Evolutionary conservation across 1,140 invertebrate genomes (phyloP), one percentile per base, ranked within the genome.

Genomic region (Ceratosolen solmsi): DNA sequence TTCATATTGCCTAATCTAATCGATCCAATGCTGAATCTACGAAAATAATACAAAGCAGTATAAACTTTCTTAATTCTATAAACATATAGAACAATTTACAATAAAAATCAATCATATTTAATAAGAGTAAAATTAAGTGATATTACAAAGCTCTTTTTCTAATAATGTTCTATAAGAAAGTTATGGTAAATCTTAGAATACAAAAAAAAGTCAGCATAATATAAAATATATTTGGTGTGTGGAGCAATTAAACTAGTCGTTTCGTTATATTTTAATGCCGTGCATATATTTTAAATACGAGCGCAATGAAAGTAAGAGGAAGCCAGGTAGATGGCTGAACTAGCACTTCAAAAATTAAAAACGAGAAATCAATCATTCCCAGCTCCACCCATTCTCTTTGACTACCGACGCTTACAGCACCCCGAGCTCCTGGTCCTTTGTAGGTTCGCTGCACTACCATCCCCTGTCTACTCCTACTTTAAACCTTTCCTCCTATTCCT

Each of bases 291-390:
- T 65, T 36, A 20, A 36, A 20, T 15, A 65, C 11, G 60, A 22
- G 17, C 2, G 4, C 30, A 65, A 36, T n/a, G 22, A 36, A 54
- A 54, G 49, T n/a, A 41, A 17, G 41, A n/a, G 79, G 25, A 8
- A 58, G 51, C 51, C 65, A 72, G 77, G 17, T n/a, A 7, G 68
- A 79, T 79, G 51, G 65, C 25, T 54, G 38, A 56, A 79, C 46
- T 79, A 70, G 30, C 63, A 49, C 36, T 58, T 71, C 51, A 27
- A 58, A 72, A 72, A 79, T 79, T 70, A 71, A 58, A 65, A 33
- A 30, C 38, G 33, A 20, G 49, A 54, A 79, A 71, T 71, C 77
- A 71, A 58, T 79, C 77, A 58, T 58, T 36, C 65, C 4, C 33
- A 27, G 30, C 60, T 8, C 15, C 15, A 22, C 30, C 60, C 30